These are phyloP conservation scores for Adrianichthys oophorus DNA, from an alignment of 2,797 vertebrate species.

Conservation along the genomic window DNA sequence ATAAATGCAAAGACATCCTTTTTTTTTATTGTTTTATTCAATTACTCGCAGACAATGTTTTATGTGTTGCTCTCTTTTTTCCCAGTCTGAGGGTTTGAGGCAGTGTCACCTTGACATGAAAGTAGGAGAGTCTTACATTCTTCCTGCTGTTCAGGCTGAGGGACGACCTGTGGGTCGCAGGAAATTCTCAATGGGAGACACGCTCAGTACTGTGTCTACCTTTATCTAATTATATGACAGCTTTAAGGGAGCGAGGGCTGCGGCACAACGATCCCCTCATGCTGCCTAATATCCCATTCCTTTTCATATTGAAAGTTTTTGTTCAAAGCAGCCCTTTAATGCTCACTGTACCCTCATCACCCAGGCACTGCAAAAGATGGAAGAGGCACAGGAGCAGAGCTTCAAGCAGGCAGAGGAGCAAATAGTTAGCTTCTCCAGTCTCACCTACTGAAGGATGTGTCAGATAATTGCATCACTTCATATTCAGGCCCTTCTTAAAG, in stretches of 20 bases:
- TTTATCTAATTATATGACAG: constrained; percentile 76
- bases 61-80: constrained; percentile 7
- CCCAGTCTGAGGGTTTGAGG: constrained; percentile 37
- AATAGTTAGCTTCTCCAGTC: constrained; percentile 40
- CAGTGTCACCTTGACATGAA: constrained; percentile 68
- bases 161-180: constrained; percentile 47
- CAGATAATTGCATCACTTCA: constrained; percentile 62
- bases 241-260: constrained; percentile 61
- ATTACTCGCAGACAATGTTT: constrained; percentile 43
- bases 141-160: constrained; percentile 25
- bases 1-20: constrained; percentile 2
- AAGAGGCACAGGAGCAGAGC: constrained; percentile 7
- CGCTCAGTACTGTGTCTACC: constrained; percentile 52
- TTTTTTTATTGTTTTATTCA: constrained; percentile 21
- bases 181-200: constrained; percentile 54
- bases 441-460: constrained; percentile 56
- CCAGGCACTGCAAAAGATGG: constrained; percentile 22
- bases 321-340: constrained; percentile 72
- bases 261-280: constrained; percentile 39
- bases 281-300: constrained; percentile 70
- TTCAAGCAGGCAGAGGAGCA: constrained; percentile 28
- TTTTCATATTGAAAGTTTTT: constrained; percentile 73
- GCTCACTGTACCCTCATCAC: constrained; percentile 51
- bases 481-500: constrained; percentile 40
- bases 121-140: constrained; percentile 41